Evolutionary conservation across 2,888 invertebrate genomes (phyloP).

Genomic region (Drosophila mimica): DNA sequence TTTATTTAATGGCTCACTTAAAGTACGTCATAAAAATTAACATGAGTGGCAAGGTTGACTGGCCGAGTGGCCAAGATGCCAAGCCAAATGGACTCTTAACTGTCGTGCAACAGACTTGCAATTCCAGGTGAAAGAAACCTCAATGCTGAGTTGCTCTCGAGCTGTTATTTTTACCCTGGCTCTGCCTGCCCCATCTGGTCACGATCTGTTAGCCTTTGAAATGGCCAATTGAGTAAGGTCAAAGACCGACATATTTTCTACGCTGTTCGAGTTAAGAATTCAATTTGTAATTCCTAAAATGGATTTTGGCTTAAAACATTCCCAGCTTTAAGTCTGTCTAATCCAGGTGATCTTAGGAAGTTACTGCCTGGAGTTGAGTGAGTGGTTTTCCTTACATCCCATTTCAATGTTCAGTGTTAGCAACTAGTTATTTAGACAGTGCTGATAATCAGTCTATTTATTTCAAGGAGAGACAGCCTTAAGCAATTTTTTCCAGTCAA

Average conservation of each 20-base stretch:
- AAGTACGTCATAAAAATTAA: conserved; percentile 76
- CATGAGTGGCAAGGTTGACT: conserved; percentile 54
- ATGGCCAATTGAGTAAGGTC: not conserved
- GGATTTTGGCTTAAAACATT: not conserved
- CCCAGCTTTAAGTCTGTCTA: not conserved
- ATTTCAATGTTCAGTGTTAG: not conserved
- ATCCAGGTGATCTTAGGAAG: not conserved
- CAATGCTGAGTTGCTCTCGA: not conserved
- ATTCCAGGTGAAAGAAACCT: conserved; percentile 17
- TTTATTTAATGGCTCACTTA: conserved; percentile 70
- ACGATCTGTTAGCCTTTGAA: not conserved
- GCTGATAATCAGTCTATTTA: not conserved
- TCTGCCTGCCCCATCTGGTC: not conserved
- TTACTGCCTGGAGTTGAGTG: not conserved
- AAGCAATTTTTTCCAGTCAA: not conserved
- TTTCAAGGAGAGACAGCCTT: not conserved
- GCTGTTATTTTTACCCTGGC: not conserved
- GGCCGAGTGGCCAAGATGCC: conserved; percentile 8
- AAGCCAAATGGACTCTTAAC: conserved; percentile 45
- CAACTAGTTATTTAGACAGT: not conserved
- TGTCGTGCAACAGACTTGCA: conserved; percentile 31
- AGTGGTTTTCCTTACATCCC: too few species aligned
- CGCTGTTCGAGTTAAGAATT: not conserved
- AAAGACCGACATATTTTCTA: not conserved
- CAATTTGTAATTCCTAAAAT: not conserved